Evolutionary conservation across 2,113 vertebrate species (phyloP).

Genomic region (Micronycteris hirsuta): DNA sequence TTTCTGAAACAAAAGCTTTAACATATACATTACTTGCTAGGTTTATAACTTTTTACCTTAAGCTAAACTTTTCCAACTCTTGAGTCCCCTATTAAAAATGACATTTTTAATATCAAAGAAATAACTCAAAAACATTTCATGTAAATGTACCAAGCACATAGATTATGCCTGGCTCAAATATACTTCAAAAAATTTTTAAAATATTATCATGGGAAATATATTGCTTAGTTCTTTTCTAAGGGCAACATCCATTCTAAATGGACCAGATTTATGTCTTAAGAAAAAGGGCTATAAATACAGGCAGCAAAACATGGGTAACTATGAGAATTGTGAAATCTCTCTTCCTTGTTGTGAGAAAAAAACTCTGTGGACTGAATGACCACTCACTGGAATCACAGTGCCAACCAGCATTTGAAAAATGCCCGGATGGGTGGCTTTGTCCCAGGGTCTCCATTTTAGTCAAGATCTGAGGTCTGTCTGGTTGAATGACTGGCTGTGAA

Average conservation of each 20-base stretch:
- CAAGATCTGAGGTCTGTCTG: neutral
- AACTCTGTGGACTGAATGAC: neutral
- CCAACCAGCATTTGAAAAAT: neutral
- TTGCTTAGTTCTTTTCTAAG: neutral
- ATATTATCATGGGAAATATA: neutral
- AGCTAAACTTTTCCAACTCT: no score
- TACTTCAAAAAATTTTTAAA: neutral
- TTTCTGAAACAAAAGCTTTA: no score
- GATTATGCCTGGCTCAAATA: neutral
- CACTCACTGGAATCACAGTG: neutral
- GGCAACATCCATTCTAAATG: neutral
- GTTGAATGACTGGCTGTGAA: neutral
- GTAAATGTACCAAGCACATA: neutral
- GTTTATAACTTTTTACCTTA: no score
- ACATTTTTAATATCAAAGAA: neutral
- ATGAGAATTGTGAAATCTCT: neutral
- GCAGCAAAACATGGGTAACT: neutral
- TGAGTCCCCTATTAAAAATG: no score
- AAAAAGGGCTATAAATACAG: neutral
- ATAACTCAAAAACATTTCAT: neutral
- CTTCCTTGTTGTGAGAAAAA: neutral
- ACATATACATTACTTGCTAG: no score
- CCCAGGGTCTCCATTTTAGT: neutral
- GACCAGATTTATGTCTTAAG: neutral
- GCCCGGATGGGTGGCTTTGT: neutral